A percentile compares a stretch with the other conserved stretches of the same genome.
Conservation (phyloP, 1,140 invertebrate species). For the Musca domestica region DNA sequence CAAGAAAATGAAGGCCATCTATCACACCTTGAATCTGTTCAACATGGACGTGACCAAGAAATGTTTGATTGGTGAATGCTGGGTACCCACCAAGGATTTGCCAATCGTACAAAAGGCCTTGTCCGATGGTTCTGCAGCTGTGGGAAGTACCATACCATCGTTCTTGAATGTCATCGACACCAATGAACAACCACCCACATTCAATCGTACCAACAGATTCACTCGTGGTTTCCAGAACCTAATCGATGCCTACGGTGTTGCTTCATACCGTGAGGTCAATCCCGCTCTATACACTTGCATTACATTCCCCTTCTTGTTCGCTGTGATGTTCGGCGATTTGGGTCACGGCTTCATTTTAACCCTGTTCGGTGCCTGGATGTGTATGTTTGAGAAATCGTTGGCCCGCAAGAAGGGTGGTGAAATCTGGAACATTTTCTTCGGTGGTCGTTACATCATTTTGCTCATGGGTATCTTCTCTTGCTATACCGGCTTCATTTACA, state of each 20-base stretch:
- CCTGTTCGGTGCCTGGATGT: conserved; percentile 63
- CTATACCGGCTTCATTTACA: conserved; percentile 92
- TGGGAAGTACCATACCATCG: conserved; percentile 90
- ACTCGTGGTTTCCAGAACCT: conserved; percentile 94
- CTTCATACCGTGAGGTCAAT: conserved; percentile 84
- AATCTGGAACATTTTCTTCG: conserved; percentile 98
- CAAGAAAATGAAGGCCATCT: conserved; percentile 89
- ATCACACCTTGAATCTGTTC: conserved; percentile 85
- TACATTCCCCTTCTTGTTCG: conserved; percentile 76
- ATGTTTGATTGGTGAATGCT: conserved; percentile 97
- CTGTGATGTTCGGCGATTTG: conserved; percentile 75
- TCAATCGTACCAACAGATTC: conserved; percentile 94
- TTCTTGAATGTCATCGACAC: conserved; percentile 93
- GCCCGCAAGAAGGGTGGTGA: conserved; percentile 60
- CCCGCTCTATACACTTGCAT: conserved; percentile 62
- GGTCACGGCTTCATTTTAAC: conserved; percentile 71
- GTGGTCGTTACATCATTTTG: conserved; percentile 94
- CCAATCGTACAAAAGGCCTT: conserved; percentile 87
- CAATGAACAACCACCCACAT: conserved; percentile 89
- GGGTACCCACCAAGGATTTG: conserved; percentile 87
- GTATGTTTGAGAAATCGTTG: conserved; percentile 69
- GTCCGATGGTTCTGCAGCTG: conserved; percentile 88
- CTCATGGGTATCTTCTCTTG: conserved; percentile 88
- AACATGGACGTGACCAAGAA: conserved; percentile 90
- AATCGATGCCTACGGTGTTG: conserved; percentile 94